Evolutionary conservation across 2,113 vertebrate genomes (phyloP).

Genomic region (Heloderma charlesbogerti): DNA sequence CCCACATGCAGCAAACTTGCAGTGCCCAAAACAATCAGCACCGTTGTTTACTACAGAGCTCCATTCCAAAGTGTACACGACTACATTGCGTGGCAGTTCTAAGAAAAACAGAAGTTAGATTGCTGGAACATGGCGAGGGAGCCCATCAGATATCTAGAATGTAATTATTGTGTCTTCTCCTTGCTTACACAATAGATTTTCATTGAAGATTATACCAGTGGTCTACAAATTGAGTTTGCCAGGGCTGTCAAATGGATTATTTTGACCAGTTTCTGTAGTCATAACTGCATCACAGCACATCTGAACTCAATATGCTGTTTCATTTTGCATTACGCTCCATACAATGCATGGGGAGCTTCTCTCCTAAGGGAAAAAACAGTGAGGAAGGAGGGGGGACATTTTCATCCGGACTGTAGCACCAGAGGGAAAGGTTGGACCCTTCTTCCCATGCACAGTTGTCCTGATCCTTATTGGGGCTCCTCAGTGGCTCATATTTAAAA

Average conservation of each 20-base stretch:
- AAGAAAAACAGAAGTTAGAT: constrained; percentile 50
- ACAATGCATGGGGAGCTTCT: not conserved
- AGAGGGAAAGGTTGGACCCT: not conserved
- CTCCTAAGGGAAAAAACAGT: not conserved
- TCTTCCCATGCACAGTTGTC: too few relatives aligned
- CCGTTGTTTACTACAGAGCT: constrained; percentile 46
- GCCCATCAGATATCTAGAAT: constrained; percentile 32
- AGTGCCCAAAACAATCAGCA: constrained; percentile 37
- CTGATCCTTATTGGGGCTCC: not conserved
- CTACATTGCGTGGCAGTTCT: constrained; percentile 37
- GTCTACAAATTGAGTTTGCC: not conserved
- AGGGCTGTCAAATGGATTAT: not conserved
- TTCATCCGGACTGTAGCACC: not conserved
- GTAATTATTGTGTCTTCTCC: constrained; percentile 33
- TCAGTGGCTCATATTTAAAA: not conserved
- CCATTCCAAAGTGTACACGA: constrained; percentile 29
- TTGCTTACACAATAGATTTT: constrained; percentile 45
- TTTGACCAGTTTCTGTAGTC: not conserved
- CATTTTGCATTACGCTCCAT: not conserved
- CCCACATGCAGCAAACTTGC: constrained; percentile 43
- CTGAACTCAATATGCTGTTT: not conserved
- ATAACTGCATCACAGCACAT: not conserved
- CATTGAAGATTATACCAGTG: constrained; percentile 24
- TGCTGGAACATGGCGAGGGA: constrained; percentile 10
- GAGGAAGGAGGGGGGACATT: not conserved